Base-by-base conservation (phyloP, 2,797 vertebrate genomes). In the Kryptolebias ocellatus region DNA sequence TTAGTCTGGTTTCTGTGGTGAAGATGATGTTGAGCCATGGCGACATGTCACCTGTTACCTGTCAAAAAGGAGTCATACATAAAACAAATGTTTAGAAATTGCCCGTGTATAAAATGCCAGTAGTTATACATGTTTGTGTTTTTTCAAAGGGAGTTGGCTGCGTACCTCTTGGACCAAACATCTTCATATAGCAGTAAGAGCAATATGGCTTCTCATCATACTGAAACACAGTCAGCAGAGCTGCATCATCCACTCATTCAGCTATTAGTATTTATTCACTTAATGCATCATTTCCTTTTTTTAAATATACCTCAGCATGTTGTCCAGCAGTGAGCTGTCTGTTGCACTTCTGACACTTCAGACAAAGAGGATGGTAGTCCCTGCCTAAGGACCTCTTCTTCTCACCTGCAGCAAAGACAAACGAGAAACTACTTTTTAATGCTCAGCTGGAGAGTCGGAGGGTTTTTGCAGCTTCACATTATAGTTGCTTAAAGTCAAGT, bases 301-400 rank as follows among this genome's bases (percentile, higher is more conserved):
- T 1, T 31, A 27, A 27, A 29, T 39, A 17, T 92, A 94, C 92
- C 93, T 94, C 93, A 54, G 92, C 93, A 67, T 94, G 94, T 64
- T 94, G 93, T 70, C 95, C 94, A 4, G 94, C 76, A 53, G 88
- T 95, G 64, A 96, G 92, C 67, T 94, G 94, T 71, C 92, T 84
- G 78, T 93, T 95, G 81, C 95, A 95, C 11, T 67, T 84, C 57
- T 93, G 90, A 84, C 94, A 95, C 87, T 95, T 95, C 79, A 96
- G 90, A 84, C 95, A 95, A 54, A 95, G 89, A 4, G 94, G 94
- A 83, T 95, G 95, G 82, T 95, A 95, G 85, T 95, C 94, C 65
- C 93, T 92, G 60, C 95, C 94, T 53, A 95, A 55, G 7, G 94
- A 96, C 53, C 91, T 91, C 74, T 92, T 95, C 81, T 90, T 94